These are phyloP conservation scores for Seladonia tumulorum DNA, from an alignment of 2,888 invertebrate species.

Conservation along the genomic window DNA sequence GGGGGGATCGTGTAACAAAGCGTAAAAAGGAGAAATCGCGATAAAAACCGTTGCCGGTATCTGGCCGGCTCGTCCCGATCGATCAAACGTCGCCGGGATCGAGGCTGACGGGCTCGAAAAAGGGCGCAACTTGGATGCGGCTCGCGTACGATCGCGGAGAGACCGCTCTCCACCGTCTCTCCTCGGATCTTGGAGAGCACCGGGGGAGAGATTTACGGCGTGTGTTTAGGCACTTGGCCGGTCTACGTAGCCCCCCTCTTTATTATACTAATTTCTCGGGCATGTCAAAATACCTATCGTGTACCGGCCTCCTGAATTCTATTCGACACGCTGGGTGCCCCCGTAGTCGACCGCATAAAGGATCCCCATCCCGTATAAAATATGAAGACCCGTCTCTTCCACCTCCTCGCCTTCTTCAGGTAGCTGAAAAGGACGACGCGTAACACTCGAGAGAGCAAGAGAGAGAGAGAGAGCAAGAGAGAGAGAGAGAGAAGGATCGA, in stretches of 20 bases:
- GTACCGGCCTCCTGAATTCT: constrained; percentile 75
- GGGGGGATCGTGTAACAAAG: neutral
- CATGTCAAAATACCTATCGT: constrained; percentile 82
- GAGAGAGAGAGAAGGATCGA: neutral
- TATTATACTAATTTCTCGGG: constrained; percentile 84
- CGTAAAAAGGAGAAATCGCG: constrained; percentile 42
- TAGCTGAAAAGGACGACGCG: constrained; percentile 61
- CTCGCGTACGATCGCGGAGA: constrained; percentile 29
- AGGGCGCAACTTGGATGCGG: neutral
- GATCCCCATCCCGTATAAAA: constrained; percentile 79
- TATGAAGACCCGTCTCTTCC: constrained; percentile 70
- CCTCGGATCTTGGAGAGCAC: constrained; percentile 47
- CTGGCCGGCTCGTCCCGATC: constrained; percentile 69
- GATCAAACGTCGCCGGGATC: constrained; percentile 70
- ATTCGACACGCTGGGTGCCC: constrained; percentile 82
- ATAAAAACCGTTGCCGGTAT: constrained; percentile 70
- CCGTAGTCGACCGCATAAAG: constrained; percentile 80
- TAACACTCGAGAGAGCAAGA: constrained; percentile 31
- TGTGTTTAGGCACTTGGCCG: constrained; percentile 81
- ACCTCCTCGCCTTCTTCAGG: constrained; percentile 59
- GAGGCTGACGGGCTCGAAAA: constrained; percentile 16
- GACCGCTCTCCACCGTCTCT: constrained; percentile 30
- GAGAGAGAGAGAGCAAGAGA: neutral
- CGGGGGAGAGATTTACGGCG: constrained; percentile 79
- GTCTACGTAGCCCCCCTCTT: constrained; percentile 75